Conservation (phyloP, 2,797 vertebrate genomes). For the Australoheros facetus region DNA sequence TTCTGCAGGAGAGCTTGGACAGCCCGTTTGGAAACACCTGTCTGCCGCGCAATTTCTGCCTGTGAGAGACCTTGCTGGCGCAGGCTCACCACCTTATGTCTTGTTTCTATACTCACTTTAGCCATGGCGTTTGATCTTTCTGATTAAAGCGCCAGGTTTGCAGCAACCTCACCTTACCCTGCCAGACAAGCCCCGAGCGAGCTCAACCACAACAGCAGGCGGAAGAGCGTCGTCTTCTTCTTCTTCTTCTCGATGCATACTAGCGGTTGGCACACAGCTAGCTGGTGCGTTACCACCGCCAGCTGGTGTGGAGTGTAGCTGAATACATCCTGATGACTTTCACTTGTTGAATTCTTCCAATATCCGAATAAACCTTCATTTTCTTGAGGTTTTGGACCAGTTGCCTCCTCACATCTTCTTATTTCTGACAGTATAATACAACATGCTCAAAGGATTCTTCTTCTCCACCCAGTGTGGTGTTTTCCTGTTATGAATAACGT, state of each 20-base stretch:
- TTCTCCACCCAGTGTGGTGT: neutral
- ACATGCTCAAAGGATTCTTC: neutral
- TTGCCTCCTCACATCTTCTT: neutral
- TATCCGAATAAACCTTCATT: neutral
- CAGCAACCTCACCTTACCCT: neutral
- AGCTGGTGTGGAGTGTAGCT: neutral
- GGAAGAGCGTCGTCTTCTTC: neutral
- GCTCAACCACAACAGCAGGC: neutral
- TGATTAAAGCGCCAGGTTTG: neutral
- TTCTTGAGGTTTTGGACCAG: neutral
- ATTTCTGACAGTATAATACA: neutral
- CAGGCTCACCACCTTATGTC: conserved; percentile 19
- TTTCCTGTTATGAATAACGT: neutral
- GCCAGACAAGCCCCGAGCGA: neutral
- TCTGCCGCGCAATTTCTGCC: conserved; percentile 23
- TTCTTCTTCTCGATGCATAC: neutral
- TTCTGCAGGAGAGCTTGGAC: conserved; percentile 53
- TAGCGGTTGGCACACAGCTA: neutral
- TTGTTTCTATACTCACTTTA: conserved; percentile 12
- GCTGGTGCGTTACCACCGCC: neutral
- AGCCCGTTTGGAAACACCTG: conserved; percentile 29
- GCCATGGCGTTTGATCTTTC: neutral
- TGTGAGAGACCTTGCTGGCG: conserved; percentile 22
- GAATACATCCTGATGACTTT: neutral
- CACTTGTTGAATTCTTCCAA: neutral